Evolutionary conservation across 1,140 invertebrate species (phyloP), one percentile per base, ranked within the genome.

Genomic region (Habropoda laboriosa): DNA sequence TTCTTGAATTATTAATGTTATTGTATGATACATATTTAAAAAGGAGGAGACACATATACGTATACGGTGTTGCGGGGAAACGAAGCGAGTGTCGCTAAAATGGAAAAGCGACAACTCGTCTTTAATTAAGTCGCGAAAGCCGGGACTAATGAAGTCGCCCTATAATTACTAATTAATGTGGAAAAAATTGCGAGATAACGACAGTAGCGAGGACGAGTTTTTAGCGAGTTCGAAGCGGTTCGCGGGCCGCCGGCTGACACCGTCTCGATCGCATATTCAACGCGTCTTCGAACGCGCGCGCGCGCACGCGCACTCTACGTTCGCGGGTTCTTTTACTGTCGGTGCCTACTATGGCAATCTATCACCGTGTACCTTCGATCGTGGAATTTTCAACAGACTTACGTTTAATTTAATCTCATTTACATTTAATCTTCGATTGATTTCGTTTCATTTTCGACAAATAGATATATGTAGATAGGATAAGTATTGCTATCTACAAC

Each of bases 81-180:
- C 27, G 18, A 16, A 21, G 27, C 49, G 38, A n/a, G 21, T 38
- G 67, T 32, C 30, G n/a, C 18, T 47, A 30, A 78, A n/a, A 68
- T 71, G 55, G 67, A 60, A 78, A 78, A 60, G 51, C 40, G n/a
- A 24, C 32, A n/a, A 12, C 55, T 42, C 42, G 75, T 51, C 66
- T 60, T 60, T 78, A 78, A 78, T 78, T 78, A 78, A 78, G 67
- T 60, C 75, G 45, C 55, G 66, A 78, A 57, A 55, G 18, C 32
- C 42, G 32, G 10, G 10, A 30, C 32, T 71, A 71, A 78, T 71
- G 57, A 78, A 78, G 75, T 78, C 42, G 68, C 75, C 45, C 67
- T 78, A 78, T 78, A 70, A 78, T 78, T 78, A 70, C 75, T 78
- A 78, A 78, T 78, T 78, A 78, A 71, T 78, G 45, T 58, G 55